Evolutionary conservation across 2,113 vertebrate species (phyloP).

Genomic region (Gopherus flavomarginatus): DNA sequence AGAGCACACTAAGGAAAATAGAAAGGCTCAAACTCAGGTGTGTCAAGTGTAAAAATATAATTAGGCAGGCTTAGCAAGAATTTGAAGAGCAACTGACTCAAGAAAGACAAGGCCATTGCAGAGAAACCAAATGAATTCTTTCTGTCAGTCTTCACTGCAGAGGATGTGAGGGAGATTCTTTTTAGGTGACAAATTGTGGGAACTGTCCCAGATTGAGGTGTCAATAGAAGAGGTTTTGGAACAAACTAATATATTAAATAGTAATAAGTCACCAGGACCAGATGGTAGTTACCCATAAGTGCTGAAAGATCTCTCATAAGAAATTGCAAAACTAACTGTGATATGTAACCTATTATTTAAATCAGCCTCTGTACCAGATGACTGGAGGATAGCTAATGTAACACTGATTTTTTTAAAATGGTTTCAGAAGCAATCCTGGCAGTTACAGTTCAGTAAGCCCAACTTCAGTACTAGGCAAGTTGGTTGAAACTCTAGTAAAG

Average conservation of each 20-base stretch:
- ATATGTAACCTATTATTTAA: neutral
- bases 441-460: neutral
- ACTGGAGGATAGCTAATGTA: neutral
- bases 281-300: neutral
- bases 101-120: neutral
- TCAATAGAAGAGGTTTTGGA: neutral
- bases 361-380: neutral
- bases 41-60: neutral
- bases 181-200: neutral
- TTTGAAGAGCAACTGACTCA: neutral
- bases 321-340: neutral
- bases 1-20: neutral
- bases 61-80: neutral
- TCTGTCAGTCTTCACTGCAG: neutral
- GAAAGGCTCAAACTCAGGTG: neutral
- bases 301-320: neutral
- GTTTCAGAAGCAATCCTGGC: neutral
- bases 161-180: neutral
- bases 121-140: neutral
- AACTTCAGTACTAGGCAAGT: neutral
- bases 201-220: neutral
- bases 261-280: neutral
- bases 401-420: neutral
- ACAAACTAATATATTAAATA: neutral
- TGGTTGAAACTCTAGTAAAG: neutral